These are phyloP conservation scores for Hippoglossus stenolepis DNA, from an alignment of 2,113 vertebrate genomes.

Conservation along the genomic window DNA sequence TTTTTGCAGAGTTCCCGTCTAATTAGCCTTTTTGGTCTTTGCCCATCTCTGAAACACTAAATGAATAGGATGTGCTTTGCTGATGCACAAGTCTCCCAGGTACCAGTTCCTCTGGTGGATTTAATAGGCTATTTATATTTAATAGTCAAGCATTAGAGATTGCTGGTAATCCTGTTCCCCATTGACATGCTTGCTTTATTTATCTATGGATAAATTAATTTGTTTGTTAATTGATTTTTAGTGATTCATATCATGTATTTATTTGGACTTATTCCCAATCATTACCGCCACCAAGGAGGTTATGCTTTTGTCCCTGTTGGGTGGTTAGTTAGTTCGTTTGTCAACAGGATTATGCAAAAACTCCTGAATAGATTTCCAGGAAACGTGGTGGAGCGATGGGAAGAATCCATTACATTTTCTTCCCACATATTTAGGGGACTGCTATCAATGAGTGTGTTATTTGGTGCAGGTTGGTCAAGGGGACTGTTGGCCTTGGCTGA, in stretches of 20 bases:
- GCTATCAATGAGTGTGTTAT: too few species aligned
- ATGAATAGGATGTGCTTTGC: slow-evolving; percentile 49
- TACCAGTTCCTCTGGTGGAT: slow-evolving; percentile 54
- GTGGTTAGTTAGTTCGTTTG: too few species aligned
- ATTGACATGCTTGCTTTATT: slow-evolving; percentile 24
- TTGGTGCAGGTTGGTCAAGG: too few species aligned
- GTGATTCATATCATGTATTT: neutral
- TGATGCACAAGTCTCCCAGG: slow-evolving; percentile 33
- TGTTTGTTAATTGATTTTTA: neutral
- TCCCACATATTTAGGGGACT: too few species aligned
- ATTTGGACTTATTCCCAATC: neutral
- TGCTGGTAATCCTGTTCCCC: slow-evolving; percentile 51
- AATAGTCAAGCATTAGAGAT: slow-evolving; percentile 60
- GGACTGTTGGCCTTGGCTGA: too few species aligned
- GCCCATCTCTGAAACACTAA: slow-evolving; percentile 38
- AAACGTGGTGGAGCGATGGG: too few species aligned
- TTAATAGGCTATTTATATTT: slow-evolving; percentile 66
- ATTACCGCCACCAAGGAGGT: neutral
- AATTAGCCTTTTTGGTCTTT: slow-evolving; percentile 68
- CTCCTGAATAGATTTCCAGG: too few species aligned
- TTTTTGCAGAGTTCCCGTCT: slow-evolving; percentile 59
- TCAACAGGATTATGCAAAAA: too few species aligned
- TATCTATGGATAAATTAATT: slow-evolving; percentile 36
- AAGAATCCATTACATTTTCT: too few species aligned
- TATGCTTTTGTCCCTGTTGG: neutral